Conservation (phyloP, 2,888 invertebrate genomes). For the Encarsia formosa region DNA sequence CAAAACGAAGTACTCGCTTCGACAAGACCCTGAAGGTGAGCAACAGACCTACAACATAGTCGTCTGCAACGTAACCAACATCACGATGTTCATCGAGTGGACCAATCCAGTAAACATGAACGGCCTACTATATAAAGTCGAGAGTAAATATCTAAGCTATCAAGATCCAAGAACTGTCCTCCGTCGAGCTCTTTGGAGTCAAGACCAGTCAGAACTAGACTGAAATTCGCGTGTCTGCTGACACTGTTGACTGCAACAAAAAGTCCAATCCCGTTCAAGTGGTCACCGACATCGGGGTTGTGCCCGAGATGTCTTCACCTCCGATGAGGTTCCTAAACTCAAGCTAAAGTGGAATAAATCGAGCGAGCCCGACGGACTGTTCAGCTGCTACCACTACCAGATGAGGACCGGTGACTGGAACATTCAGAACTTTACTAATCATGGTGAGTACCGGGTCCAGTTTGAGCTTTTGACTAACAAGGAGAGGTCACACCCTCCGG, state of each 20-base stretch:
- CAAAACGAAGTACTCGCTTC: constrained; percentile 59
- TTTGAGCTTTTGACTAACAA: too few species aligned
- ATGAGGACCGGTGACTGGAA: constrained; percentile 49
- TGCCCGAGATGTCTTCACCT: constrained; percentile 45
- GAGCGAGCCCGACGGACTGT: constrained; percentile 48
- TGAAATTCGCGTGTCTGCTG: constrained; percentile 66
- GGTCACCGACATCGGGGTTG: constrained; percentile 60
- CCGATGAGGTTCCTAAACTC: constrained; percentile 50
- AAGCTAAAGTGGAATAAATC: constrained; percentile 56
- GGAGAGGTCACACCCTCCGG: too few species aligned
- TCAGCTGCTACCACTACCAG: constrained; percentile 56
- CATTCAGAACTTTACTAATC: constrained; percentile 39
- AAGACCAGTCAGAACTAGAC: constrained; percentile 53
- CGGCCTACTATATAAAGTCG: constrained; percentile 68
- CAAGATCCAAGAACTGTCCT: too few species aligned
- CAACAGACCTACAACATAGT: constrained; percentile 60
- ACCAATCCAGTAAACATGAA: constrained; percentile 67
- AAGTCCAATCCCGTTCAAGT: constrained; percentile 55
- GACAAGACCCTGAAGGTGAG: constrained; percentile 67
- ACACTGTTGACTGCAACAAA: constrained; percentile 65
- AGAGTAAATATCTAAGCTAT: constrained; percentile 38
- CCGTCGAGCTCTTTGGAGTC: constrained; percentile 37
- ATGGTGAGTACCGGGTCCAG: constrained; percentile 39
- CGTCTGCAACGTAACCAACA: constrained; percentile 60
- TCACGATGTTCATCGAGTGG: constrained; percentile 65